Evolutionary conservation across 2,113 vertebrate species (phyloP).

Genomic region (Ursus arctos): DNA sequence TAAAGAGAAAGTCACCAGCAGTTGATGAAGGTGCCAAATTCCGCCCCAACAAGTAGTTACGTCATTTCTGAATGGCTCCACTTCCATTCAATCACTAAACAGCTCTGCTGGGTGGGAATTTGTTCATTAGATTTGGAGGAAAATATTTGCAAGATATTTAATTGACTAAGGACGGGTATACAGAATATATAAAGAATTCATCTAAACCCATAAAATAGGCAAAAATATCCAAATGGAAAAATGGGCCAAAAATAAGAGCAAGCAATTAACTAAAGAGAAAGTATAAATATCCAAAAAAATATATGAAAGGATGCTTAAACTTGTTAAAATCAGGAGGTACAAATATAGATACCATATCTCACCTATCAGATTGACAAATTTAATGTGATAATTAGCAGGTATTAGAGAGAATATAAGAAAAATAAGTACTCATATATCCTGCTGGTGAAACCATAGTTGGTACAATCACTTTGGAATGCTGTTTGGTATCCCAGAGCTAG

Average conservation of each 20-base stretch:
- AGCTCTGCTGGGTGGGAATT: neutral
- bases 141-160: constrained; percentile 38
- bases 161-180: neutral
- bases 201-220: neutral
- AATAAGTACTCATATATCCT: constrained; percentile 16
- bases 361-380: neutral
- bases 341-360: constrained; percentile 10
- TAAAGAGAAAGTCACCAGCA: neutral
- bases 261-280: constrained; percentile 44
- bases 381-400: neutral
- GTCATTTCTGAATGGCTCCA: neutral
- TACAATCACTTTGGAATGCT: neutral
- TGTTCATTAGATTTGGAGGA: neutral
- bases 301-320: neutral
- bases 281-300: neutral
- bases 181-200: constrained; percentile 50
- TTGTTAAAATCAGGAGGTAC: constrained; percentile 33
- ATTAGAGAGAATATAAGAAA: neutral
- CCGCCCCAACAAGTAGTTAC: neutral
- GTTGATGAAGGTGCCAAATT: neutral
- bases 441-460: neutral
- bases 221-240: constrained; percentile 36
- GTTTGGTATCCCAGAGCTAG: neutral
- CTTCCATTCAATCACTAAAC: neutral
- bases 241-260: neutral